Evolutionary conservation across 2,113 vertebrate species (phyloP).

Genomic region (Silurus glanis): DNA sequence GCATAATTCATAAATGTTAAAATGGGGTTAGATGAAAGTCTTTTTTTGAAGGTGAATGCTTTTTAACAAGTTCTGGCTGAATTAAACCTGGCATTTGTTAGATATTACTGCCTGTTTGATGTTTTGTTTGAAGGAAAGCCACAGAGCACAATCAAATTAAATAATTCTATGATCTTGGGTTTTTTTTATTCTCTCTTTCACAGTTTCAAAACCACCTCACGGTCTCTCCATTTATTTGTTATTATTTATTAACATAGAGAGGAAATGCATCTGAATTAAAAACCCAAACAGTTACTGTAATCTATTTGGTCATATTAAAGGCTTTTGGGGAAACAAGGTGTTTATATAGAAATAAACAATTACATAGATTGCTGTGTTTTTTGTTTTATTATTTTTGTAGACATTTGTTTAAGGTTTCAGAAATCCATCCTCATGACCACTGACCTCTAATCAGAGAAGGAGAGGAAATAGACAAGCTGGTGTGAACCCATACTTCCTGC

Average conservation of each 20-base stretch:
- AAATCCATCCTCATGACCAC: not conserved
- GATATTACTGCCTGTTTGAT: conserved; percentile 19
- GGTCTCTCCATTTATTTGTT: not conserved
- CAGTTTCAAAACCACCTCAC: conserved; percentile 18
- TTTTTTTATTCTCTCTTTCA: conserved; percentile 7
- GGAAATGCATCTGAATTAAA: not conserved
- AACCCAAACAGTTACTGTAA: not conserved
- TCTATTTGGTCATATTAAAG: not conserved
- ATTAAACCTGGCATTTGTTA: conserved; percentile 38
- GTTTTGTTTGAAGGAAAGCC: conserved; percentile 25
- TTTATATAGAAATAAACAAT: conserved; percentile 4
- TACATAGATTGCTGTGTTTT: not conserved
- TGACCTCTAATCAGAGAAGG: conserved; percentile 32
- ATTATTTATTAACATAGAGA: conserved; percentile 1
- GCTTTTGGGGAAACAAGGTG: not conserved
- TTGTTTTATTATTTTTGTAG: not conserved
- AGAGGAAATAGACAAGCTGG: conserved; percentile 45
- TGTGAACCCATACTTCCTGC: conserved; percentile 38
- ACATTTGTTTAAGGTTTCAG: not conserved
- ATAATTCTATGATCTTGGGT: conserved; percentile 21
- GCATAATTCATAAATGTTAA: conserved; percentile 7
- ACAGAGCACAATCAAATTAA: conserved; percentile 43
- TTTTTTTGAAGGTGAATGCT: conserved; percentile 2
- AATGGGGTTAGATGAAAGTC: conserved; percentile 13
- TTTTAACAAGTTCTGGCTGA: conserved; percentile 17